A percentile compares a stretch with the other conserved stretches of the same genome.
Conservation (phyloP, 2,113 vertebrate genomes). For the Notiomystis cincta region DNA sequence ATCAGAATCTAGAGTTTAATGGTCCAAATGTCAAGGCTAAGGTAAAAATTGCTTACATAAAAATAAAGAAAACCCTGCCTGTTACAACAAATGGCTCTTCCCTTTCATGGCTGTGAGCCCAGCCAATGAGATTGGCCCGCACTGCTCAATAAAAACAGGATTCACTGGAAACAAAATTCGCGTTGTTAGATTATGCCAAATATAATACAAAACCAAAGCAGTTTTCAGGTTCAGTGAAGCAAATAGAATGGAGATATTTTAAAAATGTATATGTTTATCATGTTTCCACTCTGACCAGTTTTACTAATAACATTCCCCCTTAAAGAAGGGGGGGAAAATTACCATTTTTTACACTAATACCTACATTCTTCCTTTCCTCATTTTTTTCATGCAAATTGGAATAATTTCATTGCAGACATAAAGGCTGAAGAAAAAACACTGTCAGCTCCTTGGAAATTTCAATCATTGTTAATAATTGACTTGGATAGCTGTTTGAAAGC, state of each 20-base stretch:
- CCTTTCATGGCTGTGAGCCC: background rate
- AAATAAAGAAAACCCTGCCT: background rate
- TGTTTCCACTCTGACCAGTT: background rate
- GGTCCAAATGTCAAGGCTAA: background rate
- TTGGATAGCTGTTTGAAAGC: conserved; percentile 31
- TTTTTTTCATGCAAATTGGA: background rate
- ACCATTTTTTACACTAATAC: background rate
- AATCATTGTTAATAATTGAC: background rate
- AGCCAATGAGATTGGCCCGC: background rate
- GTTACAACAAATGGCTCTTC: background rate
- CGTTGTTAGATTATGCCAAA: background rate
- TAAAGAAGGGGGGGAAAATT: background rate
- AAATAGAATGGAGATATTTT: background rate
- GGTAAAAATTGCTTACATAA: background rate
- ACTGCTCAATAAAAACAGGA: background rate
- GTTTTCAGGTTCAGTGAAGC: background rate
- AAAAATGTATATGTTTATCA: background rate
- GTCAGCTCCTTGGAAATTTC: background rate
- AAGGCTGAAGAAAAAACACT: background rate
- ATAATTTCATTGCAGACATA: background rate
- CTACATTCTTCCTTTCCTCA: background rate
- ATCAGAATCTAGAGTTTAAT: background rate
- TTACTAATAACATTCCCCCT: background rate
- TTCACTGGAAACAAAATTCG: background rate
- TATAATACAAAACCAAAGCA: background rate